A percentile compares a stretch with the other conserved stretches of the same genome.
Conservation (phyloP, 2,888 invertebrate genomes). For the Anarsia innoxiella region DNA sequence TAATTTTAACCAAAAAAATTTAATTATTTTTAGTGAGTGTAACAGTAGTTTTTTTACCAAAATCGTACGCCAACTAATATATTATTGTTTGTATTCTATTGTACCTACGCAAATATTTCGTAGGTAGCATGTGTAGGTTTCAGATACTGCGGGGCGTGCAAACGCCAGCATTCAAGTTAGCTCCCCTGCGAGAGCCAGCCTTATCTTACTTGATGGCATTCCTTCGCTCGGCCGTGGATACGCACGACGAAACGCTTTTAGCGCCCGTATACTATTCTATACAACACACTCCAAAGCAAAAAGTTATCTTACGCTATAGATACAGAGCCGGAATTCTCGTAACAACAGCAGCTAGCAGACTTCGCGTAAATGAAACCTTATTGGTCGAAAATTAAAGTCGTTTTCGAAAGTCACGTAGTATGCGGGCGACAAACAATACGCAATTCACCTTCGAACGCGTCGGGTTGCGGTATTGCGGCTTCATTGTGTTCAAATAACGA, state of each 20-base stretch:
- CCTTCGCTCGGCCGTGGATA: slow-evolving; percentile 65
- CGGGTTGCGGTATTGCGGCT: slow-evolving; percentile 74
- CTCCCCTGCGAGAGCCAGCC: slow-evolving; percentile 42
- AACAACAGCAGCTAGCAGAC: slow-evolving; percentile 21
- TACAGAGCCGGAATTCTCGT: slow-evolving; percentile 27
- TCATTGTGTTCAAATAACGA: slow-evolving; percentile 72
- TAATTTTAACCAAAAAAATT: too few species aligned
- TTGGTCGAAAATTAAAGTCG: slow-evolving; percentile 58
- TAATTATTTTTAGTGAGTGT: too few species aligned
- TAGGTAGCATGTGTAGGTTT: slow-evolving; percentile 41
- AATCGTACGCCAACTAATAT: too few species aligned
- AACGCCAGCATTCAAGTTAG: slow-evolving; percentile 37
- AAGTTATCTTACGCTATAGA: slow-evolving; percentile 23
- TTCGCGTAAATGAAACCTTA: slow-evolving; percentile 64
- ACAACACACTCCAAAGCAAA: slow-evolving; percentile 30
- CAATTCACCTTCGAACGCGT: slow-evolving; percentile 74
- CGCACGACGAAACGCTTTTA: slow-evolving; percentile 74
- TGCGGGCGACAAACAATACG: slow-evolving; percentile 72
- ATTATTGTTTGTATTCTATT: too few species aligned
- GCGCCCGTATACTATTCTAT: slow-evolving; percentile 46
- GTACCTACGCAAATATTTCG: too few species aligned
- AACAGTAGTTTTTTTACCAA: too few species aligned
- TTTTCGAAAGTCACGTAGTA: slow-evolving; percentile 64
- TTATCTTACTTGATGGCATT: slow-evolving; percentile 73
- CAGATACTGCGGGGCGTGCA: slow-evolving; percentile 34